Conservation (phyloP, 2,797 vertebrate genomes). For the Myotis pilosus region DNA sequence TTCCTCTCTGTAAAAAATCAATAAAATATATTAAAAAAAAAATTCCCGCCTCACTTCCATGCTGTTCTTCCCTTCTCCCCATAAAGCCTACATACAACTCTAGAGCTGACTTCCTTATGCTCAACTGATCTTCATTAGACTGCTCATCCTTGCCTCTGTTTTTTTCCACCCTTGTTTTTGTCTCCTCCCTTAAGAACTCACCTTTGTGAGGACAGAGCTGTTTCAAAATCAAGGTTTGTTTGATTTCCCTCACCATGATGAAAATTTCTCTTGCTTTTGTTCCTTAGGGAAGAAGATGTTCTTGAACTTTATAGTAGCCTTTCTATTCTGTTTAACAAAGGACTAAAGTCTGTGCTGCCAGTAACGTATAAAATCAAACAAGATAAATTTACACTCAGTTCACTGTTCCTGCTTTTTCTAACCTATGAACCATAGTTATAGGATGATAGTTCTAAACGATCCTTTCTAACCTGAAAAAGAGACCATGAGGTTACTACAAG, state of each 20-base stretch:
- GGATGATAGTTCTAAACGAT: conserved; percentile 1
- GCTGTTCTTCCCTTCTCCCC: not conserved
- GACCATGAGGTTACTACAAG: not conserved
- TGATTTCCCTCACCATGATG: conserved; percentile 35
- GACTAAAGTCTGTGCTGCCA: not conserved
- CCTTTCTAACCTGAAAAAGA: conserved; percentile 7
- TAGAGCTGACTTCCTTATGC: not conserved
- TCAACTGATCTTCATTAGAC: not conserved
- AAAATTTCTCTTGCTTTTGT: conserved; percentile 21
- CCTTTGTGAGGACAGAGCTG: conserved; percentile 10
- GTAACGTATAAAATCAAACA: conserved; percentile 5
- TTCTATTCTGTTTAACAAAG: conserved; percentile 34
- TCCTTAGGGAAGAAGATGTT: conserved; percentile 8
- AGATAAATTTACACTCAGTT: conserved; percentile 40
- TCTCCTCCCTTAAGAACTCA: conserved; percentile 20
- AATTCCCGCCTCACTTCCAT: not conserved
- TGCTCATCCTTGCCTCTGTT: not conserved
- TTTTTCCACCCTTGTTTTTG: conserved; percentile 37
- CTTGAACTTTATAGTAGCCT: conserved; percentile 47
- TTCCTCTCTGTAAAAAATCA: too few species aligned
- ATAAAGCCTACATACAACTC: not conserved
- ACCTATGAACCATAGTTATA: not conserved
- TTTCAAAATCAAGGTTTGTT: conserved; percentile 41
- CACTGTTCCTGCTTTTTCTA: conserved; percentile 25
- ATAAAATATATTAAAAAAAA: too few species aligned